phyloP scores from a whole-genome alignment of 2,113 vertebrate genomes.

The Zeus faber region DNA sequence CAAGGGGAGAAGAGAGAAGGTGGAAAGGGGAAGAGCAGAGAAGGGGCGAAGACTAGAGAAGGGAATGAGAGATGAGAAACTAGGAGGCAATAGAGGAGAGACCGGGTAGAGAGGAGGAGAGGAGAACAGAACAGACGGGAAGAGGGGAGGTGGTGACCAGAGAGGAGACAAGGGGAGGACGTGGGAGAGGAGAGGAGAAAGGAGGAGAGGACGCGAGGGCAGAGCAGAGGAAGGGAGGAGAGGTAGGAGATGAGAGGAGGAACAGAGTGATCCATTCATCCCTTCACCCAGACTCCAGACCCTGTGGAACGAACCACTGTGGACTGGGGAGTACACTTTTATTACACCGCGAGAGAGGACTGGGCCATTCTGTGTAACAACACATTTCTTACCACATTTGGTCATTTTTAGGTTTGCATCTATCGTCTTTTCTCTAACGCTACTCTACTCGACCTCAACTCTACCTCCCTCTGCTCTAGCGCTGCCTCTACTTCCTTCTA shows the following conservation, averaged over 20 bases:
- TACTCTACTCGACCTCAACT: too few relatives aligned
- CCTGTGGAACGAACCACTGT: slow-evolving; percentile 1
- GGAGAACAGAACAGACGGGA: not conserved
- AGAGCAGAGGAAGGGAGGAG: not conserved
- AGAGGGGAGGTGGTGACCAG: not conserved
- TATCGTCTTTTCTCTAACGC: too few relatives aligned
- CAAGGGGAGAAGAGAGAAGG: not conserved
- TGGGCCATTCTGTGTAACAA: too few relatives aligned
- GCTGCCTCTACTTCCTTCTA: too few relatives aligned
- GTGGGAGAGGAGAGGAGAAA: not conserved
- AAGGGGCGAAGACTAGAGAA: not conserved
- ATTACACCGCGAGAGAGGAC: too few relatives aligned
- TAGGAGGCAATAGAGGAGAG: not conserved
- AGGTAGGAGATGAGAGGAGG: not conserved
- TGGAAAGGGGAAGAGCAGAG: not conserved
- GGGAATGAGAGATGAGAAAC: not conserved
- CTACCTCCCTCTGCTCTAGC: too few relatives aligned
- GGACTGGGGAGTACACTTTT: not conserved
- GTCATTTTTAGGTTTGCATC: too few relatives aligned
- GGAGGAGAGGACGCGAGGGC: slow-evolving; percentile 1
- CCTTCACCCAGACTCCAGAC: slow-evolving; percentile 1
- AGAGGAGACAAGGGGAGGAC: not conserved
- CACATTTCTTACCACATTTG: too few relatives aligned
- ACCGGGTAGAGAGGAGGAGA: not conserved
- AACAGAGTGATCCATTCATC: slow-evolving; percentile 28